Evolutionary conservation across 2,888 invertebrate genomes (phyloP).

Genomic region (Abrostola tripartita): DNA sequence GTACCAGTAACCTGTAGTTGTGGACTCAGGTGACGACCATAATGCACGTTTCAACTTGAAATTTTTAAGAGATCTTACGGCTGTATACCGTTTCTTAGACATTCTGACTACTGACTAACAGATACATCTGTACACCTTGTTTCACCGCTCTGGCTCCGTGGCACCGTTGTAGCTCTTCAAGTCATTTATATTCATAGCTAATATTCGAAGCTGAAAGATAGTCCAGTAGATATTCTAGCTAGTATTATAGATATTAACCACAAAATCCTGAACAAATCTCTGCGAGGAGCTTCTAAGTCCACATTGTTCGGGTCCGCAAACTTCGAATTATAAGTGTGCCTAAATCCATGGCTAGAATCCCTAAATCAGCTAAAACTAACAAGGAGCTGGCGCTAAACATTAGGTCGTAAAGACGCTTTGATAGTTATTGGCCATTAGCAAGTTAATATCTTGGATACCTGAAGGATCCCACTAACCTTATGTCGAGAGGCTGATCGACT

Average conservation of each 20-base stretch:
- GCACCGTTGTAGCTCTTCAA: too few species aligned
- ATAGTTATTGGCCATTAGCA: conserved; percentile 54
- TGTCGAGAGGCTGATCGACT: conserved; percentile 47
- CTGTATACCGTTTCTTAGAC: too few species aligned
- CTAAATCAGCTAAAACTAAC: conserved; percentile 42
- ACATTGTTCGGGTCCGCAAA: neutral
- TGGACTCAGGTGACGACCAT: too few species aligned
- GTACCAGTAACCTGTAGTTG: too few species aligned
- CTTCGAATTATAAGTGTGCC: conserved; percentile 10
- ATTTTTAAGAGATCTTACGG: too few species aligned
- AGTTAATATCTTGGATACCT: conserved; percentile 50
- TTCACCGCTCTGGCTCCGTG: too few species aligned
- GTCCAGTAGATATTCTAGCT: too few species aligned
- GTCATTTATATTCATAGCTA: too few species aligned
- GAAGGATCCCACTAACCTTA: conserved; percentile 45
- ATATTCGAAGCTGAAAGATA: too few species aligned
- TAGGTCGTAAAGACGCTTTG: conserved; percentile 31
- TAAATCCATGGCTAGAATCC: conserved; percentile 16
- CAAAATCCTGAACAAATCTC: neutral
- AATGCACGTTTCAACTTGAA: too few species aligned
- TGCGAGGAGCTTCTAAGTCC: neutral
- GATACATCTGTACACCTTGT: too few species aligned
- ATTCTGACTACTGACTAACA: too few species aligned
- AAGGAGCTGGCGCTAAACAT: conserved; percentile 34
- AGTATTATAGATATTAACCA: neutral